Evolutionary conservation across 2,888 invertebrate species (phyloP).

Genomic region (Nephrotoma appendiculata): DNA sequence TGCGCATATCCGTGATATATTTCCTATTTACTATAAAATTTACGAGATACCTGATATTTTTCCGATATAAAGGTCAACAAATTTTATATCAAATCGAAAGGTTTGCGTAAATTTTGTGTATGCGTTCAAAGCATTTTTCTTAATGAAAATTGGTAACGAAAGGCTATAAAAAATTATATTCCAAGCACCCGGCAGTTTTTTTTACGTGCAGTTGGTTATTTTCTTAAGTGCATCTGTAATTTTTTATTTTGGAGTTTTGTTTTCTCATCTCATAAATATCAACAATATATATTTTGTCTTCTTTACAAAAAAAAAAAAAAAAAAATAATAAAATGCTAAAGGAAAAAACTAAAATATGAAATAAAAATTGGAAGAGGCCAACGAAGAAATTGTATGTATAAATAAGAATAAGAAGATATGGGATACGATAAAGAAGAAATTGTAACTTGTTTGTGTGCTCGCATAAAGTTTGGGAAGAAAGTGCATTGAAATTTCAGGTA

Average conservation of each 20-base stretch:
- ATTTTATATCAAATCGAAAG: background rate
- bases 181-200: conserved; percentile 3
- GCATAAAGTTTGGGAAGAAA: background rate
- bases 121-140: background rate
- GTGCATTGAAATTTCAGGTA: background rate
- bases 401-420: background rate
- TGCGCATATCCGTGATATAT: background rate
- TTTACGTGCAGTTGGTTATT: conserved; percentile 2
- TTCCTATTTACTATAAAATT: background rate
- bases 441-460: background rate
- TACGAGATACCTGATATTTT: background rate
- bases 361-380: background rate
- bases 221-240: conserved; percentile 5
- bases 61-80: background rate
- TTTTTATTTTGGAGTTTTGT: background rate
- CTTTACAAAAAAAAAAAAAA: background rate
- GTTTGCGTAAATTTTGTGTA: background rate
- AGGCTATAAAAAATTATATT: background rate
- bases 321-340: background rate
- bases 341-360: background rate
- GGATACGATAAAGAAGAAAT: background rate
- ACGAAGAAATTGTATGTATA: background rate
- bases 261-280: conserved; percentile 3
- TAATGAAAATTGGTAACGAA: background rate
- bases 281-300: background rate